These are phyloP conservation scores for Drosophila bifasciata DNA, from an alignment of 1,140 invertebrate species.

Conservation along the genomic window DNA sequence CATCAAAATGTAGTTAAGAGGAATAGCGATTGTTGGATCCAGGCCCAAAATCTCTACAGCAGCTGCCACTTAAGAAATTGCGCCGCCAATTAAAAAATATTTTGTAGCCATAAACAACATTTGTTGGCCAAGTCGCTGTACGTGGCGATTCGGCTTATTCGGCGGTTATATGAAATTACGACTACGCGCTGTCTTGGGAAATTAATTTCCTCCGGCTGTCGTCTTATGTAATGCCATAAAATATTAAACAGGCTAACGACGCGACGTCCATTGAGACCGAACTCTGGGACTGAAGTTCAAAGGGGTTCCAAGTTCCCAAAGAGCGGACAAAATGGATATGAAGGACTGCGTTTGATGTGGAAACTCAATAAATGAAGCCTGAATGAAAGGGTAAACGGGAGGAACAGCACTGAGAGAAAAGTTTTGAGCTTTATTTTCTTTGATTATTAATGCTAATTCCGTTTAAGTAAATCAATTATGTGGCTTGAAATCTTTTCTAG, in stretches of 20 bases:
- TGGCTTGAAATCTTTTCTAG: no score
- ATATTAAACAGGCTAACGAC: conserved; percentile 49
- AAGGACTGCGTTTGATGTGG: neutral
- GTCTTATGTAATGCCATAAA: conserved; percentile 62
- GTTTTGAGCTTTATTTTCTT: conserved; percentile 5
- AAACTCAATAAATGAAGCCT: neutral
- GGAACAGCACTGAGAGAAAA: no score
- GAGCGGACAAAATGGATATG: conserved; percentile 5
- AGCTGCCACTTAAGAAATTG: conserved; percentile 59
- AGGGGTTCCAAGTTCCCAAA: conserved; percentile 1
- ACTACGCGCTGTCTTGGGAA: conserved; percentile 40
- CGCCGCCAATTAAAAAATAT: conserved; percentile 71
- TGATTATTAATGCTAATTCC: no score
- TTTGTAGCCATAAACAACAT: conserved; percentile 76
- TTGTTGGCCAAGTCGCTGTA: conserved; percentile 43
- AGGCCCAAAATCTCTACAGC: conserved; percentile 16
- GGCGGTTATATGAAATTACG: conserved; percentile 71
- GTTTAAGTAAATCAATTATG: no score
- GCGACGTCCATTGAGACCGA: no score
- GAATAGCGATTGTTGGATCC: conserved; percentile 29
- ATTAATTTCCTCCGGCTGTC: conserved; percentile 49
- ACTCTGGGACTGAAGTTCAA: conserved; percentile 11
- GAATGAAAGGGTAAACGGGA: neutral
- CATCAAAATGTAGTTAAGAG: conserved; percentile 57
- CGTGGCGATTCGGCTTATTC: conserved; percentile 16